Conservation (phyloP, 2,888 invertebrate genomes). For the Sericinus montela region DNA sequence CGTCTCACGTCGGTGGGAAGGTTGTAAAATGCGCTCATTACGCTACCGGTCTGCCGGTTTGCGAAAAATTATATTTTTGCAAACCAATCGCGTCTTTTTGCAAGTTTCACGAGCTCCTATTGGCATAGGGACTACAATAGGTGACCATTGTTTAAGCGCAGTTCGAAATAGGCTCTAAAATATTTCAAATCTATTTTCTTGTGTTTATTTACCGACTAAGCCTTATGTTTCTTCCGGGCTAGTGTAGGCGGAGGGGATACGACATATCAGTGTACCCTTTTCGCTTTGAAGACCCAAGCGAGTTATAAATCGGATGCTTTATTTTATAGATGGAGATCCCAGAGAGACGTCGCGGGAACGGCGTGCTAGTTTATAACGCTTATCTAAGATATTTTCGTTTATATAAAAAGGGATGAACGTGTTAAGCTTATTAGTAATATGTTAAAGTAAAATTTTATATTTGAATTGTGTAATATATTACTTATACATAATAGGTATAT, state of each 20-base stretch:
- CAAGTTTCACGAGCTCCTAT: slow-evolving; percentile 44
- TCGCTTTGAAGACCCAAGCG: slow-evolving; percentile 61
- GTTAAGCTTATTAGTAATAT: background rate
- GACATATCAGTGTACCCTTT: slow-evolving; percentile 65
- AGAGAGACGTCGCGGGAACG: slow-evolving; percentile 44
- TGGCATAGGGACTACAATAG: slow-evolving; percentile 61
- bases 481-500: background rate
- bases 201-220: slow-evolving; percentile 46
- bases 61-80: slow-evolving; percentile 75
- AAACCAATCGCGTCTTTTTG: slow-evolving; percentile 66
- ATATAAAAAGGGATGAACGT: background rate
- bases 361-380: slow-evolving; percentile 48
- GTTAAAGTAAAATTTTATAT: background rate
- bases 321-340: slow-evolving; percentile 74
- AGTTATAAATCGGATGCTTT: slow-evolving; percentile 76
- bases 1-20: slow-evolving; percentile 43
- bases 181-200: slow-evolving; percentile 38
- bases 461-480: background rate
- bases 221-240: slow-evolving; percentile 40
- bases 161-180: slow-evolving; percentile 29
- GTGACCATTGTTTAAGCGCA: slow-evolving; percentile 37
- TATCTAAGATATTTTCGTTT: slow-evolving; percentile 62
- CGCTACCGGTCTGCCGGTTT: slow-evolving; percentile 56
- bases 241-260: slow-evolving; percentile 42
- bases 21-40: slow-evolving; percentile 39